Conservation (phyloP, 2,888 invertebrate genomes). For the Arctia plantaginis region DNA sequence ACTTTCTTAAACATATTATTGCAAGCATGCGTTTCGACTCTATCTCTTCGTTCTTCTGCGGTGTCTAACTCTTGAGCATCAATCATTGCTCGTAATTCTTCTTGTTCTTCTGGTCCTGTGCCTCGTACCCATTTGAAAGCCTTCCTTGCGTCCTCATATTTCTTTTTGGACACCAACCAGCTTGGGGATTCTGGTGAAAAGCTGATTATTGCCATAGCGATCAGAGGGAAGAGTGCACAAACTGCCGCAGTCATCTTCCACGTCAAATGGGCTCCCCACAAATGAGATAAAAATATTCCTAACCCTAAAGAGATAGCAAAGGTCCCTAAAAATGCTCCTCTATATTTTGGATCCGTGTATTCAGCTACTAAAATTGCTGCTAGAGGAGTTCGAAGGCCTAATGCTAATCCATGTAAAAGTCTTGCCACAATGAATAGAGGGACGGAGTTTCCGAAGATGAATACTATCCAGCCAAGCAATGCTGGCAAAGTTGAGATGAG, state of each 20-base stretch:
- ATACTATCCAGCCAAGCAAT: conserved; percentile 81
- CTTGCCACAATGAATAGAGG: conserved; percentile 76
- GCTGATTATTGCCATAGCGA: conserved; percentile 78
- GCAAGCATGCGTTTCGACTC: conserved; percentile 54
- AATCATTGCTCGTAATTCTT: conserved; percentile 79
- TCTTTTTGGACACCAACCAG: conserved; percentile 88
- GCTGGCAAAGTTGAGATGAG: conserved; percentile 82
- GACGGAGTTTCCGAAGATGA: conserved; percentile 76
- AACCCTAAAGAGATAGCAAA: conserved; percentile 88
- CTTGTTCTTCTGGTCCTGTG: conserved; percentile 73
- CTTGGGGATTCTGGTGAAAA: conserved; percentile 88
- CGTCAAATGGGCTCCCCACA: conserved; percentile 87
- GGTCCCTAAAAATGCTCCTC: conserved; percentile 88
- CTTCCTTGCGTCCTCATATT: conserved; percentile 85
- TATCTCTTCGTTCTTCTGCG: conserved; percentile 60
- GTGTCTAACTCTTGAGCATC: conserved; percentile 71
- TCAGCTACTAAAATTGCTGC: conserved; percentile 87
- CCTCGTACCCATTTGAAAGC: conserved; percentile 88
- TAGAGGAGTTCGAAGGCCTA: conserved; percentile 85
- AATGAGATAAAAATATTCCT: conserved; percentile 88
- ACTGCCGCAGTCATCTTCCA: conserved; percentile 87
- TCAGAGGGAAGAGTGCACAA: conserved; percentile 82
- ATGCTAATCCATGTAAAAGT: conserved; percentile 80
- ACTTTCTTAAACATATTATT: conserved; percentile 64
- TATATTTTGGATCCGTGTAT: conserved; percentile 87